These are phyloP conservation scores for Petrophora chlorosata DNA, from an alignment of 2,888 invertebrate species.

Conservation along the genomic window DNA sequence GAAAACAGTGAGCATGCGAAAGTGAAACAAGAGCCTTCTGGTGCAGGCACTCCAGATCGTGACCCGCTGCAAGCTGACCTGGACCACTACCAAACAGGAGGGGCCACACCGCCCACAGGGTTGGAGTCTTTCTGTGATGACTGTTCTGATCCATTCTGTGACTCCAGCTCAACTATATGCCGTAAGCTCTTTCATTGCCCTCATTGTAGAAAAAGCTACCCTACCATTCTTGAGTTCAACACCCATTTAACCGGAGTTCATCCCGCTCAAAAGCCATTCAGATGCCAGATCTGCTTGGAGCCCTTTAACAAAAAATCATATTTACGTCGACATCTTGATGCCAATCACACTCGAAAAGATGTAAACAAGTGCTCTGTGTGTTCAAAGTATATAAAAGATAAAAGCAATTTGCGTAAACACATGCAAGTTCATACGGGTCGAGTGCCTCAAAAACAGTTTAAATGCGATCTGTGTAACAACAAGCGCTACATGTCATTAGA, in stretches of 20 bases:
- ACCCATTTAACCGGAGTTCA: conserved; percentile 81
- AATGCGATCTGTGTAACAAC: conserved; percentile 81
- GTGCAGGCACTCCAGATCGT: conserved; percentile 71
- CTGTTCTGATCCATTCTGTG: conserved; percentile 81
- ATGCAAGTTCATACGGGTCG: conserved; percentile 83
- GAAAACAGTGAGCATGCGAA: conserved; percentile 74
- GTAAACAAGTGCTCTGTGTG: conserved; percentile 82
- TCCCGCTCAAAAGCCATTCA: conserved; percentile 80
- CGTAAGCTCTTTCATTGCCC: conserved; percentile 81
- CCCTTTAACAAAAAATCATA: conserved; percentile 80
- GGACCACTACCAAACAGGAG: conserved; percentile 64
- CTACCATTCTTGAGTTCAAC: conserved; percentile 80
- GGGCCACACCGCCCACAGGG: conserved; percentile 71
- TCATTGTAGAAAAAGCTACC: conserved; percentile 82
- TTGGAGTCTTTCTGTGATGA: conserved; percentile 80
- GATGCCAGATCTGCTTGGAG: conserved; percentile 81
- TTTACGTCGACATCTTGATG: conserved; percentile 78
- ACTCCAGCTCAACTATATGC: conserved; percentile 72
- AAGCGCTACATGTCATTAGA: conserved; percentile 82
- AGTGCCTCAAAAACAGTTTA: conserved; percentile 81
- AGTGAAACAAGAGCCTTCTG: conserved; percentile 75
- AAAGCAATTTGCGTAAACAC: conserved; percentile 81
- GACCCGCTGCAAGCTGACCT: conserved; percentile 70
- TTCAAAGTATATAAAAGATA: conserved; percentile 82
- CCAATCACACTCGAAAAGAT: conserved; percentile 79